Percentiles rank a stretch among this genome's conserved stretches.
These are phyloP conservation scores for Neoscelio sp. DNA, from an alignment of 2,888 invertebrate species.

Conservation along the genomic window DNA sequence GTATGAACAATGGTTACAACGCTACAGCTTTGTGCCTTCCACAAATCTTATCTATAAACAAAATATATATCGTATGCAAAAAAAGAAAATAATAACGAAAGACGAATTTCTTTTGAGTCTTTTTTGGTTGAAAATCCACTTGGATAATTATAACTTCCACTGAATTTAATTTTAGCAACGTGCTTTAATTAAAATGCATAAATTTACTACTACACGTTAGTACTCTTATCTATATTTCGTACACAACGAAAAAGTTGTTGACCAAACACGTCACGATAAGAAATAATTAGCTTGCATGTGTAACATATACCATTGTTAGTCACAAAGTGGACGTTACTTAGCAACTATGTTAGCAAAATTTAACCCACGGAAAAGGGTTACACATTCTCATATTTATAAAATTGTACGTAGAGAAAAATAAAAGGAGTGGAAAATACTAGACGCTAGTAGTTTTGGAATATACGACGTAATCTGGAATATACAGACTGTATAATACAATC, in stretches of 20 bases:
- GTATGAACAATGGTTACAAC: too few relatives aligned
- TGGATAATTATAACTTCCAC: conserved; percentile 11
- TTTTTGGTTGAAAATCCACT: neutral
- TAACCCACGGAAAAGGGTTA: neutral
- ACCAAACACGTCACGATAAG: conserved; percentile 29
- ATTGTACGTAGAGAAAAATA: too few relatives aligned
- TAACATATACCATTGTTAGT: conserved; percentile 1
- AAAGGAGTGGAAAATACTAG: too few relatives aligned
- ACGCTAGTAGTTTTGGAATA: too few relatives aligned
- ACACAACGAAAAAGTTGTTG: conserved; percentile 27
- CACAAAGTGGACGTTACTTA: conserved; percentile 7
- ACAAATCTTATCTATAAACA: too few relatives aligned
- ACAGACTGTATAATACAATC: too few relatives aligned
- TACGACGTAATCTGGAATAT: too few relatives aligned
- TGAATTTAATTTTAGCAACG: conserved; percentile 5
- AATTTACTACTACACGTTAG: conserved; percentile 11
- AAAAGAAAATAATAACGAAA: too few relatives aligned
- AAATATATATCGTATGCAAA: too few relatives aligned
- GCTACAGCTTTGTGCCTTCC: too few relatives aligned
- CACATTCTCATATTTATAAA: too few relatives aligned
- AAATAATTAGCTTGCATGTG: conserved; percentile 42
- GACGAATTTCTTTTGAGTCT: neutral
- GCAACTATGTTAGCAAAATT: neutral
- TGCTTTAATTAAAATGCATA: conserved; percentile 22
- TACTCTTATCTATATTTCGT: conserved; percentile 16